Conservation (phyloP, 2,888 invertebrate species). For the Alitta virens region DNA sequence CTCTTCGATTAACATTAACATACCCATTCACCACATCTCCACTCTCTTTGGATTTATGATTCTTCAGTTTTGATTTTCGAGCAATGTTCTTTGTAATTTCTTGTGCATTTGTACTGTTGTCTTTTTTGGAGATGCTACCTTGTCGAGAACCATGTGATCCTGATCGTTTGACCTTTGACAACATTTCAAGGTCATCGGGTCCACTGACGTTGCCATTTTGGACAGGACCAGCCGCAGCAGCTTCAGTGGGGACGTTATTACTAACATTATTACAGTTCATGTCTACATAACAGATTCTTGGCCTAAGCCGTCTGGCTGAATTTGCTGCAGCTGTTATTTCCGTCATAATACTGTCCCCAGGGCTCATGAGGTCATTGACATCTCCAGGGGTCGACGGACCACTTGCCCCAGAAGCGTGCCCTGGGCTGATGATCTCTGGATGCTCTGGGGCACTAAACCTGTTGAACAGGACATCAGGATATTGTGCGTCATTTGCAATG, state of each 20-base stretch:
- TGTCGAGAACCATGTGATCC: background rate
- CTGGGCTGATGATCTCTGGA: background rate
- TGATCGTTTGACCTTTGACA: background rate
- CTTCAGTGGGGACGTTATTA: background rate
- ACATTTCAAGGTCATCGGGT: background rate
- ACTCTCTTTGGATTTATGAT: background rate
- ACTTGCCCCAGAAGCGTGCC: background rate
- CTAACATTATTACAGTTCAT: background rate
- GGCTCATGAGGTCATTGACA: too few species aligned
- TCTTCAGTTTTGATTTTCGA: background rate
- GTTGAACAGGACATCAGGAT: background rate
- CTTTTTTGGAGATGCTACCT: background rate
- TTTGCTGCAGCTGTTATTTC: background rate
- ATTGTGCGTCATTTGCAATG: slow-evolving; percentile 7
- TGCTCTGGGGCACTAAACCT: background rate
- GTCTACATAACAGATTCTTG: background rate
- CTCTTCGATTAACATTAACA: background rate
- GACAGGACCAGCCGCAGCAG: background rate
- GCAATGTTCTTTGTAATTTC: background rate
- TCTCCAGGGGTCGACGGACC: background rate
- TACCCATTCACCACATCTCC: background rate
- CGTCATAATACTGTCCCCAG: too few species aligned
- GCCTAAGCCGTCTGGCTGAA: background rate
- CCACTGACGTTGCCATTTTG: background rate
- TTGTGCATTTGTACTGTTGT: background rate